phyloP scores from a whole-genome alignment of 1,140 invertebrate species.

The Eriosoma lanigerum region DNA sequence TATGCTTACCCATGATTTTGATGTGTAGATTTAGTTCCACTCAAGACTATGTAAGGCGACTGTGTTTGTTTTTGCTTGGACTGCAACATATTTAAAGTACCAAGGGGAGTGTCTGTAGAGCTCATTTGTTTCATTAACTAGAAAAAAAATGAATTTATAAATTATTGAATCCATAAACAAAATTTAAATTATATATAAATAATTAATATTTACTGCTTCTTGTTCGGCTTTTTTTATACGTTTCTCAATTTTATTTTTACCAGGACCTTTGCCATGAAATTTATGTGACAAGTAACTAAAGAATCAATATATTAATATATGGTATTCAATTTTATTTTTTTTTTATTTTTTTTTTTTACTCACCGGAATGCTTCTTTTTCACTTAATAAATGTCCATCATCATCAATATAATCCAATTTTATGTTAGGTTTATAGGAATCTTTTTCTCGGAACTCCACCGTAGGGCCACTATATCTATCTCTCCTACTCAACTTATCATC shows the following conservation, averaged over 20 bases:
- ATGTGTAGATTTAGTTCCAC: conserved; percentile 76
- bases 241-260: conserved; percentile 98
- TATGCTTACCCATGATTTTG: conserved; percentile 54
- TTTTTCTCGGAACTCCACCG: conserved; percentile 93
- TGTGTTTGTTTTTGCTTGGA: conserved; percentile 96
- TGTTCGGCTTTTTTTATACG: conserved; percentile 93
- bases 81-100: conserved; percentile 89
- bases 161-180: not conserved
- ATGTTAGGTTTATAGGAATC: conserved; percentile 90
- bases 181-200: conserved; percentile 19
- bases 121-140: conserved; percentile 98
- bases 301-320: not conserved
- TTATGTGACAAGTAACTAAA: conserved; percentile 87
- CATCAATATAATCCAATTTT: conserved; percentile 97
- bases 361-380: conserved; percentile 96
- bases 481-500: conserved; percentile 79
- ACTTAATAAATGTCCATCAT: conserved; percentile 85
- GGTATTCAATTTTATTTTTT: too few species aligned
- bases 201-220: conserved; percentile 70
- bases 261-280: conserved; percentile 98
- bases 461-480: conserved; percentile 81
- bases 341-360: conserved; percentile 58
- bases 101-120: conserved; percentile 94
- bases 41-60: conserved; percentile 91
- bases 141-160: conserved; percentile 55